Base-by-base conservation (phyloP, 2,888 invertebrate species). In the Cosmia pyralina region DNA sequence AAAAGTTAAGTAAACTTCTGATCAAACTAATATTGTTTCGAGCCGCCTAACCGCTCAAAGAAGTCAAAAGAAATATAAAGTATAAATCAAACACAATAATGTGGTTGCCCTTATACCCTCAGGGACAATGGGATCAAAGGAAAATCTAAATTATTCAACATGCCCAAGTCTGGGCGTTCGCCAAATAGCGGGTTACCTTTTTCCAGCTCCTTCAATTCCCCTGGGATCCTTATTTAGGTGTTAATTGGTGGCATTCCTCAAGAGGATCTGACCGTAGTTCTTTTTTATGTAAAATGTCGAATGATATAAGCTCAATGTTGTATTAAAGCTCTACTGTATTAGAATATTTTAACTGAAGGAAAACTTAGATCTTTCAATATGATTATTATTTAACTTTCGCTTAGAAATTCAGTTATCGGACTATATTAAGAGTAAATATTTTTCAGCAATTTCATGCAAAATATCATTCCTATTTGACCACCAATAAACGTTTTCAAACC, bases 91-190 rank as follows among this genome's bases (percentile, higher is more conserved):
- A 88, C 80, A 85, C 85, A 87, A 84, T 87, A 87, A 88, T 84
- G 81, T 81, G 85, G 85, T 83, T 82, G 79, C 82, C 84, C 82
- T 86, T 76, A 82, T 80, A 77, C 84, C 88, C 88, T 81, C 72
- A 79, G 89, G 88, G 84, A 86, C 84, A 84, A 83, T 81, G 86
- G 87, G 90, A 88, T 90, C 90, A 90, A 90, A 90, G 87, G 86
- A 85, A 84, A 85, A 85, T 83, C 87, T 87, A 87, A 90, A 90
- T 90, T 89, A 89, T 89, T 88, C 85, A 88, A 86, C 88, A 84
- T 84, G 83, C 84, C 82, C 88, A 88, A 87, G 83, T 82, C 87
- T 84, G 84, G 87, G 87, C 85, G 85, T 82, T 86, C 85, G 82
- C 77, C 83, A 86, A 88, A 88, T 85, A 87, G 85, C 85, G 83